Percentiles rank a stretch among this genome's conserved stretches.
These are phyloP conservation scores for Miltochrista miniata DNA, from an alignment of 2,888 invertebrate genomes.

Conservation along the genomic window DNA sequence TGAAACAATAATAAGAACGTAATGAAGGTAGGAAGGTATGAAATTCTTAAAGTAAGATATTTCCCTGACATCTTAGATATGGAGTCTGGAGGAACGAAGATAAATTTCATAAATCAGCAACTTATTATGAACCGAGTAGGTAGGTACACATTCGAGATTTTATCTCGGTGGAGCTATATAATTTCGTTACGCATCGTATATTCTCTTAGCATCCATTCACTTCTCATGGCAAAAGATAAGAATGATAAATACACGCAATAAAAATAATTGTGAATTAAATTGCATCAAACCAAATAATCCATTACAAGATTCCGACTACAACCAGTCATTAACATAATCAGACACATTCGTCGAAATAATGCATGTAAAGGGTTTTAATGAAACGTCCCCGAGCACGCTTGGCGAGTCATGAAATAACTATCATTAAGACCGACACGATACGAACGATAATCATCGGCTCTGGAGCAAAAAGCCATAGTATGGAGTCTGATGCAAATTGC, in stretches of 20 bases:
- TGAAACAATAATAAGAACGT: no score
- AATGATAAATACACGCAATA: constrained; percentile 2
- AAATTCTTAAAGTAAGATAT: no score
- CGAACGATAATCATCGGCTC: constrained; percentile 79
- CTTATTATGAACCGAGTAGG: no score
- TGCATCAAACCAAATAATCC: constrained; percentile 63
- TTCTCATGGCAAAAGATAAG: constrained; percentile 3
- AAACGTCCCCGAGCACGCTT: constrained; percentile 76
- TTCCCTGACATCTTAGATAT: no score
- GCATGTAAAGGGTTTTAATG: constrained; percentile 79
- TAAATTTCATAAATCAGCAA: no score
- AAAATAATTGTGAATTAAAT: constrained; percentile 35
- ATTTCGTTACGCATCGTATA: not conserved
- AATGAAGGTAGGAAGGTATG: no score
- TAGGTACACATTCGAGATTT: no score
- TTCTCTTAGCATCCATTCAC: not conserved
- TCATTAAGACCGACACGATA: constrained; percentile 82
- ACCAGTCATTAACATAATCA: constrained; percentile 76
- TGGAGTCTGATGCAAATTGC: constrained; percentile 80
- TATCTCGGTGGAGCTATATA: no score
- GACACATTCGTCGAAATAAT: constrained; percentile 78
- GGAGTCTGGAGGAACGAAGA: no score
- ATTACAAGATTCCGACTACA: constrained; percentile 67
- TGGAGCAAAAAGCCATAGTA: constrained; percentile 77
- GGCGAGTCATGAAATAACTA: constrained; percentile 80